These are phyloP conservation scores for Leptothorax acervorum DNA, from an alignment of 2,888 invertebrate genomes.

Conservation along the genomic window DNA sequence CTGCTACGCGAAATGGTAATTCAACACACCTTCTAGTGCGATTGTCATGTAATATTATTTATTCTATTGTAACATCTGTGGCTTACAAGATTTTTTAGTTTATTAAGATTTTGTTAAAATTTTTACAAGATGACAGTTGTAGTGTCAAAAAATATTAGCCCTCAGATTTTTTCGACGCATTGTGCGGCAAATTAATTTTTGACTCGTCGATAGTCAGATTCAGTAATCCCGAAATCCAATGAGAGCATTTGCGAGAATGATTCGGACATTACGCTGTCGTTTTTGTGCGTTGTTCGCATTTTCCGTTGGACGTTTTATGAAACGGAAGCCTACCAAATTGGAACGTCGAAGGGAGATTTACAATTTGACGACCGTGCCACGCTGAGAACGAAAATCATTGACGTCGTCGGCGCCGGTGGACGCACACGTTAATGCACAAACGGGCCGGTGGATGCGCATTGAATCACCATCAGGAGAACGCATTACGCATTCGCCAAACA, in stretches of 20 bases:
- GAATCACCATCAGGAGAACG: conserved; percentile 70
- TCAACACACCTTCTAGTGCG: not conserved
- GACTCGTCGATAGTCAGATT: conserved; percentile 12
- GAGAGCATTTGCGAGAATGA: conserved; percentile 15
- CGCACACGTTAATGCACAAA: conserved; percentile 53
- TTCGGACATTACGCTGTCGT: conserved; percentile 21
- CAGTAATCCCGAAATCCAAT: not conserved
- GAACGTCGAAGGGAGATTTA: conserved; percentile 52
- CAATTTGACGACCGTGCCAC: conserved; percentile 39
- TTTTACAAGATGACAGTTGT: not conserved
- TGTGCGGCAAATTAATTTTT: conserved; percentile 32
- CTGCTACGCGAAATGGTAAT: conserved; percentile 37
- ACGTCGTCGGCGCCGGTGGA: conserved; percentile 30
- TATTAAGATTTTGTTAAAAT: not conserved
- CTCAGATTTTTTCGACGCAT: not conserved
- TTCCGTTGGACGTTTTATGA: conserved; percentile 46
- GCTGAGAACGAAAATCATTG: conserved; percentile 45
- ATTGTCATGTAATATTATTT: conserved; percentile 44
- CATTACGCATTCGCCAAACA: conserved; percentile 80
- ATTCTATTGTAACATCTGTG: not conserved
- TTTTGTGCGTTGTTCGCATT: conserved; percentile 43
- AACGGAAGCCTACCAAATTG: conserved; percentile 51
- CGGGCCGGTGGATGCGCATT: conserved; percentile 52
- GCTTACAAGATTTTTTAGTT: not conserved
- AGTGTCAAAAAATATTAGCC: not conserved